Percentiles rank a stretch among this genome's conserved stretches.
phyloP scores from a whole-genome alignment of 2,797 vertebrate genomes.

The Anniella stebbinsi region DNA sequence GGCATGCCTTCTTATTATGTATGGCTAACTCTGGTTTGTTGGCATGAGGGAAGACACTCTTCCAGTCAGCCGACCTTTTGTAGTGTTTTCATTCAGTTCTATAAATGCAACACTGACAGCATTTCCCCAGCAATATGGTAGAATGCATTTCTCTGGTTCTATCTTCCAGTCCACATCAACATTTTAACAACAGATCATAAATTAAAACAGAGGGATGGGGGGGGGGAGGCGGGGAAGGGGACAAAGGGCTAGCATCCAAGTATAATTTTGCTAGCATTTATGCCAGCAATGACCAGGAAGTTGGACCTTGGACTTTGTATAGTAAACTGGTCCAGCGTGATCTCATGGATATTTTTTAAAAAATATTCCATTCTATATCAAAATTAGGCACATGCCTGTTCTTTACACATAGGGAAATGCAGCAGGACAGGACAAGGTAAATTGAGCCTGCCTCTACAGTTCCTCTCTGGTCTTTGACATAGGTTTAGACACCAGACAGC shows the following conservation, averaged over 20 bases:
- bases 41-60: slow-evolving; percentile 70
- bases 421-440: slow-evolving; percentile 75
- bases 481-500: slow-evolving; percentile 63
- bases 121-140: slow-evolving; percentile 55
- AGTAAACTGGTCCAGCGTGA: slow-evolving; percentile 84
- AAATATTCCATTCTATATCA: slow-evolving; percentile 87
- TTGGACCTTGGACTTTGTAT: slow-evolving; percentile 76
- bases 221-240: slow-evolving; percentile 24
- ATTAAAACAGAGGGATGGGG: slow-evolving; percentile 56
- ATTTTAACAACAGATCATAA: slow-evolving; percentile 59
- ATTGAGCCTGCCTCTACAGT: slow-evolving; percentile 67
- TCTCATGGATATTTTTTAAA: slow-evolving; percentile 81
- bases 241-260: slow-evolving; percentile 56
- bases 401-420: slow-evolving; percentile 81
- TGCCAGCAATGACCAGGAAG: slow-evolving; percentile 66
- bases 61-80: slow-evolving; percentile 47
- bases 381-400: slow-evolving; percentile 84
- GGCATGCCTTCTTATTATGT: slow-evolving; percentile 48
- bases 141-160: slow-evolving; percentile 42
- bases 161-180: slow-evolving; percentile 47
- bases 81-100: slow-evolving; percentile 43
- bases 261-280: slow-evolving; percentile 71
- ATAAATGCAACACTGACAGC: slow-evolving; percentile 47
- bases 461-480: slow-evolving; percentile 73
- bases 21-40: slow-evolving; percentile 58